phyloP scores from a whole-genome alignment of 2,797 vertebrate species.

The Huso huso region DNA sequence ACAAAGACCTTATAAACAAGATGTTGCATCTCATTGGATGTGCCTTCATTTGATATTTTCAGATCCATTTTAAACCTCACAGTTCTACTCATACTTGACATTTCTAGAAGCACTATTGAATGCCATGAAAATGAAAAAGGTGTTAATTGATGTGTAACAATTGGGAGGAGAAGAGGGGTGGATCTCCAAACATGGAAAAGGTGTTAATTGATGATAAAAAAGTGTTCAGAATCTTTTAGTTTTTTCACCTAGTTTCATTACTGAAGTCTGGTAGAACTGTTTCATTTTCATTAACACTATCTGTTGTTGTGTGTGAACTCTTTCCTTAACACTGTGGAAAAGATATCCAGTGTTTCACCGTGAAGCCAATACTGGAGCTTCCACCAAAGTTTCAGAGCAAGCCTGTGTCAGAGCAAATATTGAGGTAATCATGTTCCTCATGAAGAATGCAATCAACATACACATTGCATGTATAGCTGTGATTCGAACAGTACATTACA shows the following conservation, averaged over 20 bases:
- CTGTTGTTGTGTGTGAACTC: not conserved
- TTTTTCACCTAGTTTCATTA: not conserved
- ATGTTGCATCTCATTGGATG: not conserved
- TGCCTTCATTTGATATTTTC: not conserved
- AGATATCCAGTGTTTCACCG: conserved; percentile 96
- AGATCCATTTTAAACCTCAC: not conserved
- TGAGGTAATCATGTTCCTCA: conserved; percentile 64
- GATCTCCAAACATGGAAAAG: not conserved
- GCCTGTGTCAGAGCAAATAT: conserved; percentile 85
- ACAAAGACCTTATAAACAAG: no score
- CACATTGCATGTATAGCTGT: not conserved
- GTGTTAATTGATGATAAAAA: not conserved
- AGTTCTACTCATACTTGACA: not conserved
- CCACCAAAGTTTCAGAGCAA: conserved; percentile 90
- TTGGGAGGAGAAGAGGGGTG: no score
- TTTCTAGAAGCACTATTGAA: no score
- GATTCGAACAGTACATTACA: not conserved
- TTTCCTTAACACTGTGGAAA: conserved; percentile 37
- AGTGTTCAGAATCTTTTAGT: not conserved
- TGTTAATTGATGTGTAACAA: not conserved
- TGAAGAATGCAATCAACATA: not conserved
- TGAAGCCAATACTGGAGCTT: conserved; percentile 87
- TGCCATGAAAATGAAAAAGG: not conserved
- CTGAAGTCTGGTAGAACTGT: not conserved
- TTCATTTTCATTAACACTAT: not conserved